Base-by-base conservation (phyloP, 2,113 vertebrate genomes). In the Chloropsis hardwickii region DNA sequence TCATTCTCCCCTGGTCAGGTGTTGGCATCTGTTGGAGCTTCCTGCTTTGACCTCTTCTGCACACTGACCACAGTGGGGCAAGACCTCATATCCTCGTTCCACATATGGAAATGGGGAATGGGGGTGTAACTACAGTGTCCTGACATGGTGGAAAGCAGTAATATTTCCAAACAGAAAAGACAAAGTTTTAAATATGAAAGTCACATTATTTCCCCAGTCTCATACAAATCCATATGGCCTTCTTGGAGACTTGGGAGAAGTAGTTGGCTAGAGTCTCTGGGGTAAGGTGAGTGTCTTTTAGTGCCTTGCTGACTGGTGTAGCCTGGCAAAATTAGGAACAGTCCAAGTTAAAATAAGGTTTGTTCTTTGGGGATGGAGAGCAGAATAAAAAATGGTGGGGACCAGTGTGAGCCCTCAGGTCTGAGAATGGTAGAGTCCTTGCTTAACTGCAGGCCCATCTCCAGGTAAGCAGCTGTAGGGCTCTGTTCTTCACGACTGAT, bases 181-280 rank as follows among this genome's bases (percentile, higher is more conserved):
- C 5, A 61, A 88, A 83, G 0, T 60, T 81, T 53, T 16, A 16
- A 40, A 40, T 60, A 12, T 37, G 72, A 51, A 77, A 67, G 21
- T 31, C 21, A 15, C 4, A 6, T n/a, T 42, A 51, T 66, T 89
- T 86, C 19, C 14, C 22, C 62, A 19, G 18, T 47, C 51, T 86
- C 3, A 0, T 29, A 37, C 11, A 53, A 4, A 44, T 61, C 16
- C 19, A 16, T 0, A 1, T 6, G 31, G 37, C 5, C 18, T 73
- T 51, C 27, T 11, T 35, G 33, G 60, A 74, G 33, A 21, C 4
- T 7, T n/a, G 27, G 25, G 15, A 83, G 27, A 67, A 71, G 14
- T 4, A 54, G 21, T 12, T 3, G 35, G 22, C 20, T 71, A 11
- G 12, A 72, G 20, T 23, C 67, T 61, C 42, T 23, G 24, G 8